Evolutionary conservation across 2,113 vertebrate species (phyloP).

Genomic region (Cyphotilapia sp.): DNA sequence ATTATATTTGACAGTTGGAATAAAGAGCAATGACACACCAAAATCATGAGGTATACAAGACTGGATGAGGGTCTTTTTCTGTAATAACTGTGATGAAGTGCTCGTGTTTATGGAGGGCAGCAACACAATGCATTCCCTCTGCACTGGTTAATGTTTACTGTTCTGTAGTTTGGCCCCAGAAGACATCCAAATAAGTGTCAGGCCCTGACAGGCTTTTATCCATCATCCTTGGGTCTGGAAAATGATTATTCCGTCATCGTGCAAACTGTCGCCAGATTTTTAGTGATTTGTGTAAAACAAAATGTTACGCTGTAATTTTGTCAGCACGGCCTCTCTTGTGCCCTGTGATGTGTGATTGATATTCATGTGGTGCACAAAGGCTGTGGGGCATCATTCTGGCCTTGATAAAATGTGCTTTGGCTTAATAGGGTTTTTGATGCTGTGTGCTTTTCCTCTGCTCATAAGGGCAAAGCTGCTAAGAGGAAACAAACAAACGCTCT

Average conservation of each 20-base stretch:
- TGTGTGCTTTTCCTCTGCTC: neutral
- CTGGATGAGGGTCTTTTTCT: constrained; percentile 6
- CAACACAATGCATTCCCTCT: constrained; percentile 16
- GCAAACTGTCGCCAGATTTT: neutral
- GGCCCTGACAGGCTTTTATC: constrained; percentile 15
- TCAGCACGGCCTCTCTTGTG: neutral
- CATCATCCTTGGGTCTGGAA: neutral
- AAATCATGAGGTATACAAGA: neutral
- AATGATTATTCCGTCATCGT: neutral
- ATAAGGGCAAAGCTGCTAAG: neutral
- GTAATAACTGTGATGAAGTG: neutral
- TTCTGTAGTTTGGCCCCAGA: constrained; percentile 14
- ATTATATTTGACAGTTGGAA: constrained; percentile 3
- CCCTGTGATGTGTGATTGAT: neutral
- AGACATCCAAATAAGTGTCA: constrained; percentile 10
- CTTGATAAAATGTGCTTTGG: neutral
- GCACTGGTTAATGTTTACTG: constrained; percentile 14
- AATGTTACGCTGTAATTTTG: neutral
- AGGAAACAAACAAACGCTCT: neutral
- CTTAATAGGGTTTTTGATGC: neutral
- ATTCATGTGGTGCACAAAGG: neutral
- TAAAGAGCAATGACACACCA: neutral
- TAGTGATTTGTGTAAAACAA: neutral
- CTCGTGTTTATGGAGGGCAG: neutral
- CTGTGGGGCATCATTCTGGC: neutral